Base-by-base conservation (phyloP, 1,140 invertebrate genomes). In the Atta texana region DNA sequence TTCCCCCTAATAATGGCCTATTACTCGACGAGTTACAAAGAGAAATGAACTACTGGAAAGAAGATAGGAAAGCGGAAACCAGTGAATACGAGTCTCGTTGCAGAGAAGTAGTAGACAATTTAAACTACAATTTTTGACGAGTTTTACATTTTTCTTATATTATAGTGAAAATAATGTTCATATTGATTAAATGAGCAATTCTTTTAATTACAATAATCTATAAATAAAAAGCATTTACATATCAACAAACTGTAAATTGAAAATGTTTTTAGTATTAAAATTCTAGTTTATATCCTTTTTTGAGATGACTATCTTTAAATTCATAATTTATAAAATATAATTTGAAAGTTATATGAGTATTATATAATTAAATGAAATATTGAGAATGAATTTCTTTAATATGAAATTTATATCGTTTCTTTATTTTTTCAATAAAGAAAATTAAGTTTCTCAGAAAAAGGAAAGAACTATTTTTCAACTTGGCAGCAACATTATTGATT, bases 1-100 rank as follows among this genome's bases (percentile, higher is more conserved):
- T 81, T 81, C 78, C 66, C 44, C 66, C 66, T 81, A 81, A 81
- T 81, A 81, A 81, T 81, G 64, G 66, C 64, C 66, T 81, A 71
- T 81, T 81, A 81, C 66, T 81, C 53, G 51, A 18, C 31, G 51
- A 81, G 64, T 81, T 71, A 81, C 66, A 81, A 71, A 59, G 78
- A 57, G 77, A 81, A 57, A 81, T 81, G 64, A 81, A 81, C 64
- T 81, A 81, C 78, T 71, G 53, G 31, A 71, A 71, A 81, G 51
- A 71, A 81, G 63, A 81, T 71, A 57, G 66, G 59, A 64, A 78
- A 78, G 12, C 78, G 66, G 66, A 81, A 81, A 69, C 31, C 10
- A 21, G 28, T 55, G 61, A 66, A 80, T 66, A 68, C 31, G 34
- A 55, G 51, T 71, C 64, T 71, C 31, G 31, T 39, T 53, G 64